Evolutionary conservation across 92 coral and sea anemone genomes (phyloP).

Genomic region (Virgularia gustaviana): DNA sequence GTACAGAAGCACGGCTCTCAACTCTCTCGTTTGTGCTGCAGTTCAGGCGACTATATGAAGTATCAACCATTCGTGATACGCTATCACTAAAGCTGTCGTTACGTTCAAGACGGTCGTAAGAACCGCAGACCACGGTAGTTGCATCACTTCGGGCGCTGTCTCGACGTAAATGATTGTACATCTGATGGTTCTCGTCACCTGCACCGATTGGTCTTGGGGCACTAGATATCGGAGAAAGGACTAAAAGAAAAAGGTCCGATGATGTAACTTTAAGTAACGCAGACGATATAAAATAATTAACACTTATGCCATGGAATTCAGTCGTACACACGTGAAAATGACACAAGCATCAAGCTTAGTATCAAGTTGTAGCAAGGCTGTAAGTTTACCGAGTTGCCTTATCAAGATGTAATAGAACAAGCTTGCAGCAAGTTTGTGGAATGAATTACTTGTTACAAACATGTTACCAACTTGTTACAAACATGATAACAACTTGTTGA

Average conservation of each 20-base stretch:
- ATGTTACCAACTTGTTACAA: too few relatives aligned
- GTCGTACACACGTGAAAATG: too few relatives aligned
- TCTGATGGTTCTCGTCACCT: background rate
- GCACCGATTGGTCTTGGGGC: slow-evolving; percentile 2
- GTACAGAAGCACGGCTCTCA: background rate
- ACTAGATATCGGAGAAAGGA: slow-evolving; percentile 9
- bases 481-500: too few relatives aligned
- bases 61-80: background rate
- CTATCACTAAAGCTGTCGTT: slow-evolving; percentile 8
- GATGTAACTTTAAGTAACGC: too few relatives aligned
- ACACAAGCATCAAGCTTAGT: too few relatives aligned
- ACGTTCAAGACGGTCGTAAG: slow-evolving; percentile 19
- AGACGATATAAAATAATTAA: too few relatives aligned
- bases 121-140: background rate
- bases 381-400: too few relatives aligned
- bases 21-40: slow-evolving; percentile 1
- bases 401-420: too few relatives aligned
- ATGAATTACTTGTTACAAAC: too few relatives aligned
- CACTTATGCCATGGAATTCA: too few relatives aligned
- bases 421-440: too few relatives aligned
- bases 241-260: background rate
- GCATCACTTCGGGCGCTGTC: background rate
- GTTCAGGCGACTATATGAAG: slow-evolving; percentile 25
- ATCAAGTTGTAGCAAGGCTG: too few relatives aligned
- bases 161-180: slow-evolving; percentile 28